These are phyloP conservation scores for Ictalurus punctatus DNA, from an alignment of 2,113 vertebrate genomes.

Conservation along the genomic window DNA sequence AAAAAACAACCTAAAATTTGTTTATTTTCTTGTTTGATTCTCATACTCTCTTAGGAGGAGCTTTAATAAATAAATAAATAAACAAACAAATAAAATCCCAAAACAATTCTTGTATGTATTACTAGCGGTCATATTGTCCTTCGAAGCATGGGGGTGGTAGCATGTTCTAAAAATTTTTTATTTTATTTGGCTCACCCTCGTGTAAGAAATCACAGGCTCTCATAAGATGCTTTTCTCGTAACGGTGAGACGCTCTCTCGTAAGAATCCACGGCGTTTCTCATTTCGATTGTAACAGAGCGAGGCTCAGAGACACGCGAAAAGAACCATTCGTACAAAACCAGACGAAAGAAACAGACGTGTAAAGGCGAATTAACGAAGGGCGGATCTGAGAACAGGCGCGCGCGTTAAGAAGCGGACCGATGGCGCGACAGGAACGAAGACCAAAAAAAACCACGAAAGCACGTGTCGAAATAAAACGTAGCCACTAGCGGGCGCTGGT, in stretches of 20 bases:
- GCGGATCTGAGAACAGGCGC: not conserved
- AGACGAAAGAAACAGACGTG: not conserved
- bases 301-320: not conserved
- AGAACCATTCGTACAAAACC: not conserved
- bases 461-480: not conserved
- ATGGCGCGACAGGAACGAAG: not conserved
- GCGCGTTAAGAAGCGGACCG: not conserved
- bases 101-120: no score
- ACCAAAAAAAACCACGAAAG: not conserved
- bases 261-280: no score
- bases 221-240: not conserved
- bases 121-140: not conserved
- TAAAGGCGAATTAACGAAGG: not conserved
- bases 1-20: no score
- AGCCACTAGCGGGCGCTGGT: not conserved
- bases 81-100: no score
- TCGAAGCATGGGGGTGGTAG: no score
- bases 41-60: no score
- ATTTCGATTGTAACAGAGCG: not conserved
- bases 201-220: not conserved
- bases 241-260: no score
- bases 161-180: no score
- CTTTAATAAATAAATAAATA: no score
- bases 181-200: no score
- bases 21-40: no score